phyloP scores from a whole-genome alignment of 2,888 invertebrate species.

The Agrochola macilenta region DNA sequence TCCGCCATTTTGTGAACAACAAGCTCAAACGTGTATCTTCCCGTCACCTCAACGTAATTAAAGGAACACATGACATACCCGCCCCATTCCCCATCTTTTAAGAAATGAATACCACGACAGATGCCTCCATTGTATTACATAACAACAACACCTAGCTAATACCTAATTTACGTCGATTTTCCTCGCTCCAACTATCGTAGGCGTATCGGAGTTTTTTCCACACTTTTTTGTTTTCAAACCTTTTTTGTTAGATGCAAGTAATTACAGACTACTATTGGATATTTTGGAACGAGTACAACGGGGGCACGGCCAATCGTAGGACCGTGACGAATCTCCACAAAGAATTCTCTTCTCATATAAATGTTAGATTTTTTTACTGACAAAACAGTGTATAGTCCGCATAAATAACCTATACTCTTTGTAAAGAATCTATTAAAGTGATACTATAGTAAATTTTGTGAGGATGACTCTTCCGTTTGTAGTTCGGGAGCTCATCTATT shows the following conservation, averaged over 20 bases:
- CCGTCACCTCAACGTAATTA: constrained; percentile 27
- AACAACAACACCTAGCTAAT: constrained; percentile 71
- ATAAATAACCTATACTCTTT: constrained; percentile 82
- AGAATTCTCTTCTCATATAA: constrained; percentile 77
- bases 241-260: constrained; percentile 79
- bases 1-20: constrained; percentile 40
- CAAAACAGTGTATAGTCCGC: constrained; percentile 68
- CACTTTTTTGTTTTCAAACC: constrained; percentile 69
- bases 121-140: constrained; percentile 65
- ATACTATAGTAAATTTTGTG: constrained; percentile 62
- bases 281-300: constrained; percentile 60
- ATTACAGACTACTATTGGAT: constrained; percentile 83
- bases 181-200: constrained; percentile 77
- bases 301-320: constrained; percentile 65
- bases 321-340: constrained; percentile 79
- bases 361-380: constrained; percentile 74
- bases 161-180: constrained; percentile 84
- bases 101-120: constrained; percentile 55
- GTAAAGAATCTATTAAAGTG: constrained; percentile 77
- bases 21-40: not conserved
- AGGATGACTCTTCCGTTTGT: constrained; percentile 68
- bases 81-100: constrained; percentile 19
- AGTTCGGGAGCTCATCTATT: constrained; percentile 61
- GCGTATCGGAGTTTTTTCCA: constrained; percentile 69
- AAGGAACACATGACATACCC: constrained; percentile 28